Conservation (phyloP, 2,888 invertebrate species). For the Megalurothrips usitatus region DNA sequence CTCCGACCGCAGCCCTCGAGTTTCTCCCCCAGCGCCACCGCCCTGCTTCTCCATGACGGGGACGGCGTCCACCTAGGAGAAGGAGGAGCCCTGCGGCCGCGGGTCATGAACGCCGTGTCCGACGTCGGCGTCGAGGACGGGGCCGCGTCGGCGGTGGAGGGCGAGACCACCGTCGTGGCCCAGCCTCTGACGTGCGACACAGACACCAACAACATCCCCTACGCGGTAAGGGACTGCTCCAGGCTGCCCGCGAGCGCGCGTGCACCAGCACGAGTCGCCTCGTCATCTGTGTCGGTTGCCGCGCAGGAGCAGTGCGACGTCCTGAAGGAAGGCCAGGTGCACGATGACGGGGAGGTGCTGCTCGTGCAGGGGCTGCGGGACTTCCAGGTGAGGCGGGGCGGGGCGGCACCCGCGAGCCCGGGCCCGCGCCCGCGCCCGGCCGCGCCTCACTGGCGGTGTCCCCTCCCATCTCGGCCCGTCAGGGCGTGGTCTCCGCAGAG, state of each 20-base stretch:
- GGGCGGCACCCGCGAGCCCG: background rate
- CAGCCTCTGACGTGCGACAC: background rate
- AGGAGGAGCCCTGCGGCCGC: background rate
- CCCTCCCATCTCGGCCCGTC: background rate
- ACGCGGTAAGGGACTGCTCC: background rate
- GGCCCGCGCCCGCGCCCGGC: background rate
- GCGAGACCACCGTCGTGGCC: background rate
- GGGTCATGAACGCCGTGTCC: background rate
- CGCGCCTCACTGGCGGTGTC: background rate
- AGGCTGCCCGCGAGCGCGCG: background rate
- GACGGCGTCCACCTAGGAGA: background rate
- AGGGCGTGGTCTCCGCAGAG: background rate
- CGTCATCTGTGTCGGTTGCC: background rate
- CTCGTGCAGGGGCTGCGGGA: background rate
- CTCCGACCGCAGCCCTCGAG: too few relatives aligned
- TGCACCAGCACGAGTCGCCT: background rate
- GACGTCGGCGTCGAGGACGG: background rate
- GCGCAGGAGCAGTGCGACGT: background rate
- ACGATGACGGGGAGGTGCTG: background rate
- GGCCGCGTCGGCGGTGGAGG: background rate
- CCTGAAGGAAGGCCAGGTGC: background rate
- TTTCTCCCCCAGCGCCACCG: too few relatives aligned
- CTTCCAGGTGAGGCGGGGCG: background rate
- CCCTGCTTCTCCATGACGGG: too few relatives aligned
- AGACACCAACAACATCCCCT: background rate